Evolutionary conservation across 2,888 invertebrate genomes (phyloP), one percentile per base, ranked within the genome.

Genomic region (Lycophotia porphyrea): DNA sequence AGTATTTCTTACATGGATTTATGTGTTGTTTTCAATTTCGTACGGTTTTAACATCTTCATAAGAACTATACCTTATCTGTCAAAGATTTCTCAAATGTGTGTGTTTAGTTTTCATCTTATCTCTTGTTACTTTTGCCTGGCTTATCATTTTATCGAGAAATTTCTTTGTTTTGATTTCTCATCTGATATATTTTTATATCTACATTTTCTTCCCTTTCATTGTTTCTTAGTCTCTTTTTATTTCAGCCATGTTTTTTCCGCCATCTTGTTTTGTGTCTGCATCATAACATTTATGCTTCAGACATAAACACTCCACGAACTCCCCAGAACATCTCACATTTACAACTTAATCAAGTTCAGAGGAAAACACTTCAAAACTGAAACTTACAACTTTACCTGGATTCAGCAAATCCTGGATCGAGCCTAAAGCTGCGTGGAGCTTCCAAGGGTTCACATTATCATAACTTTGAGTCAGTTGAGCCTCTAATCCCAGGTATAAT

Each of bases 391-490:
- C 83, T 82, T 81, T 88, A 91, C 91, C 89, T 88, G 89, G 84
- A 85, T 88, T 87, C 80, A 69, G 81, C 88, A 88, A 89, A 90
- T 89, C 88, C 90, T 74, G 81, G 88, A 88, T 87, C 85, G 84
- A 24, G 84, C 83, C 87, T 84, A 85, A 89, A 88, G 84, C 89
- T 81, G 80, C 85, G 84, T 88, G 80, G 87, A 86, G 83, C 89
- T 89, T 90, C 88, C 87, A 84, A 88, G 88, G 93, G 92, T 86
- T 87, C 90, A 90, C 92, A 95, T 96, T 95, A 95, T 94, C 95
- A 95, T 95, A 95, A 95, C 93, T 95, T 95, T 93, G 91, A 94
- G 91, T 92, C 91, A 87, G 86, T 89, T 90, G 88, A 93, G 90
- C 92, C 92, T 87, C 82, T 93, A 92, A 92, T 93, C 93, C 90